Evolutionary conservation across 2,888 invertebrate genomes (phyloP).

Genomic region (Bombylius discolor): DNA sequence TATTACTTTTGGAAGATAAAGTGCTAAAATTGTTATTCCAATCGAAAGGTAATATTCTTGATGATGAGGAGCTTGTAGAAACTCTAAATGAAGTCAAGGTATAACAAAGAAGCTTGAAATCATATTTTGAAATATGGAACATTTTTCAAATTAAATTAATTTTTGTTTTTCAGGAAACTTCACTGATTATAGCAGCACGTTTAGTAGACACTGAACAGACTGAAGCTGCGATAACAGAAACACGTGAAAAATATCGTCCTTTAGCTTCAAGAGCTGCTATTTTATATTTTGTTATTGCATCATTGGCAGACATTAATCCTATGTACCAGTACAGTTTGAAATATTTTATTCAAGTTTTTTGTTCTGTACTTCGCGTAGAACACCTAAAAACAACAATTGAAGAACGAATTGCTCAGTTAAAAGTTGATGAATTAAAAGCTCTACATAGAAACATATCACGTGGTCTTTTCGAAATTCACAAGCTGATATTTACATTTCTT

Average conservation of each 20-base stretch:
- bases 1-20: slow-evolving; percentile 79
- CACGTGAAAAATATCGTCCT: slow-evolving; percentile 71
- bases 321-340: slow-evolving; percentile 94
- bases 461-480: slow-evolving; percentile 82
- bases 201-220: slow-evolving; percentile 77
- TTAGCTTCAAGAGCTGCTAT: slow-evolving; percentile 81
- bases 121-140: background rate
- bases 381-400: slow-evolving; percentile 54
- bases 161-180: slow-evolving; percentile 54
- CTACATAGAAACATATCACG: slow-evolving; percentile 80
- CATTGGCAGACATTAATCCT: slow-evolving; percentile 79
- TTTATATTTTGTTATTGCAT: slow-evolving; percentile 80
- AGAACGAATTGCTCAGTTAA: slow-evolving; percentile 53
- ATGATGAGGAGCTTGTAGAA: slow-evolving; percentile 85
- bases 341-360: slow-evolving; percentile 71
- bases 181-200: slow-evolving; percentile 78
- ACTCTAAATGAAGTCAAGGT: slow-evolving; percentile 80
- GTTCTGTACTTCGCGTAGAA: slow-evolving; percentile 63
- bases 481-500: slow-evolving; percentile 77
- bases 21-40: slow-evolving; percentile 70
- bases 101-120: slow-evolving; percentile 3
- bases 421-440: slow-evolving; percentile 63
- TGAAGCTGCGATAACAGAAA: slow-evolving; percentile 71
- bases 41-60: slow-evolving; percentile 80
- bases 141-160: background rate